These are phyloP conservation scores for Trichosurus vulpecula DNA, from an alignment of 2,797 vertebrate genomes.

Conservation along the genomic window DNA sequence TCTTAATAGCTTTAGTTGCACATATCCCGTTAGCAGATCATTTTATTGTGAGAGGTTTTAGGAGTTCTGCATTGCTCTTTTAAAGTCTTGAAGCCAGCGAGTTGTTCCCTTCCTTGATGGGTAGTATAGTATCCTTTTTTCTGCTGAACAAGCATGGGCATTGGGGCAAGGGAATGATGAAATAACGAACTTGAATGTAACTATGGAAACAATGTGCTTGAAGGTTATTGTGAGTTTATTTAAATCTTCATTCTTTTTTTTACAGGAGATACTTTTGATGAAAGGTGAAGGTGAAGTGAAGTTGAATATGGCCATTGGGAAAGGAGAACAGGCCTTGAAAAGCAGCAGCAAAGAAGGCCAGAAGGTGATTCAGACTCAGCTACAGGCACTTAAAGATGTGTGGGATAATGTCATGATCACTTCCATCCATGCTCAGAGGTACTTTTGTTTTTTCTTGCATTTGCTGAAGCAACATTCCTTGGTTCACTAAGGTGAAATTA, in stretches of 20 bases:
- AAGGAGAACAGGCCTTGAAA: slow-evolving; percentile 94
- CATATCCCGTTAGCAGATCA: not conserved
- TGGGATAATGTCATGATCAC: slow-evolving; percentile 92
- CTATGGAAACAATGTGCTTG: not conserved
- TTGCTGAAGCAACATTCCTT: not conserved
- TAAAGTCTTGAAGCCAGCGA: not conserved
- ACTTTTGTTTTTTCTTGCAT: slow-evolving; percentile 37
- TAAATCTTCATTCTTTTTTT: slow-evolving; percentile 41
- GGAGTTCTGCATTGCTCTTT: not conserved
- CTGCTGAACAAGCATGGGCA: not conserved
- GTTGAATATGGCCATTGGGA: slow-evolving; percentile 96
- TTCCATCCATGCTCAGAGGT: slow-evolving; percentile 93
- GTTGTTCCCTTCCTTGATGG: not conserved
- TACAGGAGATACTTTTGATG: slow-evolving; percentile 95
- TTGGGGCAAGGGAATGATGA: not conserved
- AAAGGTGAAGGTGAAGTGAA: slow-evolving; percentile 98
- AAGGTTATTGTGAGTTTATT: not conserved
- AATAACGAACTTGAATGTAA: not conserved
- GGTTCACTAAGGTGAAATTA: not conserved
- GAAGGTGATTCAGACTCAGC: slow-evolving; percentile 90
- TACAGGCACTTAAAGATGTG: slow-evolving; percentile 90
- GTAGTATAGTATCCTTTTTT: not conserved
- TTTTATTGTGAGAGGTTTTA: too few species aligned
- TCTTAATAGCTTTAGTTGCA: not conserved
- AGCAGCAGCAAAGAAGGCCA: slow-evolving; percentile 92